Evolutionary conservation across 2,888 invertebrate species (phyloP).

Genomic region (Muscina levida): DNA sequence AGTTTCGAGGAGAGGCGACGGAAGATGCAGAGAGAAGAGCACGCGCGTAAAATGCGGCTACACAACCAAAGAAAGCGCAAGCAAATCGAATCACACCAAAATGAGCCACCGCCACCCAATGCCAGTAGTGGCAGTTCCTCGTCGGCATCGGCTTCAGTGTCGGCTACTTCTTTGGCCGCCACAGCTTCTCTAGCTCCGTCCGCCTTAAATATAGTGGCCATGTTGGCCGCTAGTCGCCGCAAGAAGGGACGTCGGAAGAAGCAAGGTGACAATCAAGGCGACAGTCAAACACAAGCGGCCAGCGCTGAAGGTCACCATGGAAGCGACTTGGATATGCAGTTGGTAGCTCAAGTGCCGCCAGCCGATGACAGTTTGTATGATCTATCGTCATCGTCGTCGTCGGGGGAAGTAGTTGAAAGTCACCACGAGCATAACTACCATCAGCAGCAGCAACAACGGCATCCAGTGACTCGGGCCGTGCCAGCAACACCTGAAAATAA

Average conservation of each 20-base stretch:
- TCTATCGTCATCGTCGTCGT: background rate
- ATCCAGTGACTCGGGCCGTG: conserved; percentile 52
- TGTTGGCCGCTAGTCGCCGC: conserved; percentile 76
- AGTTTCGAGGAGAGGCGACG: conserved; percentile 67
- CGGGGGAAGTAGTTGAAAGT: conserved; percentile 35
- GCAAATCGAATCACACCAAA: conserved; percentile 62
- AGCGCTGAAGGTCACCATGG: conserved; percentile 30
- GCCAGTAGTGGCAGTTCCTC: conserved; percentile 68
- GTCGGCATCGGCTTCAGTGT: conserved; percentile 71
- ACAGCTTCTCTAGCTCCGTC: conserved; percentile 74
- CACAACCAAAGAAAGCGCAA: conserved; percentile 68
- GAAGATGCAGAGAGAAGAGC: conserved; percentile 71
- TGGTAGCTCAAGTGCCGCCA: conserved; percentile 69
- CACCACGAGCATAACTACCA: conserved; percentile 62
- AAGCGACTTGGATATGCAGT: conserved; percentile 71
- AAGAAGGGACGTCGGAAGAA: conserved; percentile 77
- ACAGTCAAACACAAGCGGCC: conserved; percentile 5
- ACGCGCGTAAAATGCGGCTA: conserved; percentile 68
- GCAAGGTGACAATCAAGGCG: conserved; percentile 54
- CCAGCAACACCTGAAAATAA: conserved; percentile 37
- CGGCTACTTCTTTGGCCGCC: conserved; percentile 75
- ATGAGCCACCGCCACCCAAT: conserved; percentile 60
- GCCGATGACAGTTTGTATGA: conserved; percentile 60
- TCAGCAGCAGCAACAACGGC: conserved; percentile 59
- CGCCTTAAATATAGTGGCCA: conserved; percentile 75